These are phyloP conservation scores for Sinocyclocheilus grahami DNA, from an alignment of 2,113 vertebrate species.

Conservation along the genomic window DNA sequence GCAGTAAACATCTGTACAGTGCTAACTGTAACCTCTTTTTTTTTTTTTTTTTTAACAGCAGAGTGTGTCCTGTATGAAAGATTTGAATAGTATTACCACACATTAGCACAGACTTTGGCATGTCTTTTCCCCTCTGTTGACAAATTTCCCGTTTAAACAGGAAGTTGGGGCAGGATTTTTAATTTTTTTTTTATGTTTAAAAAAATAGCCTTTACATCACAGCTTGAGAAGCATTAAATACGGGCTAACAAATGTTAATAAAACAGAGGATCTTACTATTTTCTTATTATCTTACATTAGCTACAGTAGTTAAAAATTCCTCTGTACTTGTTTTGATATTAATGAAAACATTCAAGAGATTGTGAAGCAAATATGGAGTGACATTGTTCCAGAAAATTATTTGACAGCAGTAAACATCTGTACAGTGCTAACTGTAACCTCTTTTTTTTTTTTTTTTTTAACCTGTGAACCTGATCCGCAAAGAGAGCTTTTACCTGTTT, in stretches of 20 bases:
- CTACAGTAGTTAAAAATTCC: background rate
- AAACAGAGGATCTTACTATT: background rate
- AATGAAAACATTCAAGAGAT: background rate
- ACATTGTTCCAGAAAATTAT: background rate
- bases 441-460: background rate
- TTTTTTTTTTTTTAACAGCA: background rate
- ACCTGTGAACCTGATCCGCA: background rate
- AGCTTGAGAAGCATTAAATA: background rate
- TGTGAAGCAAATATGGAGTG: background rate
- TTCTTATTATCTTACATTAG: background rate
- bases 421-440: too few species aligned
- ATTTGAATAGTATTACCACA: background rate
- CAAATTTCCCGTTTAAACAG: too few species aligned
- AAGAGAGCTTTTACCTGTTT: background rate
- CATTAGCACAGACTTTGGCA: background rate
- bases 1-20: too few species aligned
- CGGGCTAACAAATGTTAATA: background rate
- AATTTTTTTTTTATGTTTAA: background rate
- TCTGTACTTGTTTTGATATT: background rate
- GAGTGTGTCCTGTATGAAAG: too few species aligned
- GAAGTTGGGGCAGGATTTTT: background rate
- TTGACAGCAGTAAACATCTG: too few species aligned
- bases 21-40: too few species aligned
- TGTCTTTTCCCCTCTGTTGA: background rate
- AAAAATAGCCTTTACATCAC: background rate